phyloP scores from a whole-genome alignment of 2,113 vertebrate species.

The Rafetus swinhoei region DNA sequence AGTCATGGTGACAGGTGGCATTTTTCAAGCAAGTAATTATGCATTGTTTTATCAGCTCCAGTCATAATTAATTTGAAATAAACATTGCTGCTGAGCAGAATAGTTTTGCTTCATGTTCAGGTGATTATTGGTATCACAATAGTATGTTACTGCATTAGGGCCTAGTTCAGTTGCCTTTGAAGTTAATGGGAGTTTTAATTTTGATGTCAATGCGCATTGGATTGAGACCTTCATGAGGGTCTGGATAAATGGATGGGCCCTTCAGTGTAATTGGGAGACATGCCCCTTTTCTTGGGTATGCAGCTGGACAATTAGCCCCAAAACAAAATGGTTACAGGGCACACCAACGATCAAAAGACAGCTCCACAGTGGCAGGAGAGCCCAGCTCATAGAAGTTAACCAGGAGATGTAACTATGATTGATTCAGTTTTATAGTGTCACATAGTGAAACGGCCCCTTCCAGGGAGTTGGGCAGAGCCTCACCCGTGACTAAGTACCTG shows the following conservation, averaged over 20 bases:
- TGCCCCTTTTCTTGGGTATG: neutral
- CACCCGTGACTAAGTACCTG: neutral
- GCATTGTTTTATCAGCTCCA: neutral
- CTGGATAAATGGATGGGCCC: neutral
- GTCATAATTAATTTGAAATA: neutral
- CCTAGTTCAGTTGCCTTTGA: neutral
- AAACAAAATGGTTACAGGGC: neutral
- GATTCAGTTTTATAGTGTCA: too few relatives aligned
- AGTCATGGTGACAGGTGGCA: neutral
- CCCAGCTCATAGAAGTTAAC: neutral
- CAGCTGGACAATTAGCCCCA: rapidly evolving
- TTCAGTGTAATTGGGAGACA: neutral
- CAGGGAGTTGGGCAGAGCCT: neutral
- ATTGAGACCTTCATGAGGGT: neutral
- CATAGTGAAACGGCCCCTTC: neutral
- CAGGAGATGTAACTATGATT: neutral
- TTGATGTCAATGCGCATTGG: neutral
- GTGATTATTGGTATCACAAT: neutral
- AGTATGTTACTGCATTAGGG: neutral
- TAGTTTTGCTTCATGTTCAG: neutral
- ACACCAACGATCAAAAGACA: neutral
- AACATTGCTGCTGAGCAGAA: neutral
- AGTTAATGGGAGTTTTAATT: neutral
- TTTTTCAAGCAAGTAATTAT: neutral
- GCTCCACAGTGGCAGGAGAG: rapidly evolving